phyloP scores from a whole-genome alignment of 2,113 vertebrate species.

The Macquaria ambigua region DNA sequence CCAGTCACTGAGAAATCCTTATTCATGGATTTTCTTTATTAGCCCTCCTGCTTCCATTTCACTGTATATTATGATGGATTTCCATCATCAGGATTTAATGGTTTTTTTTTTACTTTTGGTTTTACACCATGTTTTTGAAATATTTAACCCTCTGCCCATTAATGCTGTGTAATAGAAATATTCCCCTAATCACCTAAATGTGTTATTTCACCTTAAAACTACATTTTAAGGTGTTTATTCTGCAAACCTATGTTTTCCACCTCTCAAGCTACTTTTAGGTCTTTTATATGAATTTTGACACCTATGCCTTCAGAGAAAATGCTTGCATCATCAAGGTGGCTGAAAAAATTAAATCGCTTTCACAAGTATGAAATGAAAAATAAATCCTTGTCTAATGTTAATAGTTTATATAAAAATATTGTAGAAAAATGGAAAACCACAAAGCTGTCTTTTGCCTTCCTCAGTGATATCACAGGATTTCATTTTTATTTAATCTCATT shows the following conservation, averaged over 20 bases:
- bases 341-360: neutral
- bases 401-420: neutral
- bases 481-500: too few relatives aligned
- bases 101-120: neutral
- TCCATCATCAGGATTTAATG: conserved; percentile 27
- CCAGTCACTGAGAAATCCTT: conserved; percentile 24
- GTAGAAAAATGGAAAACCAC: neutral
- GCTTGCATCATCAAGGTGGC: neutral
- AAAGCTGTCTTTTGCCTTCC: neutral
- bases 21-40: conserved; percentile 56
- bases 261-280: neutral
- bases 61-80: conserved; percentile 19
- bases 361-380: neutral
- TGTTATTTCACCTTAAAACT: neutral
- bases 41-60: conserved; percentile 14
- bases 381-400: neutral
- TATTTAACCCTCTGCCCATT: neutral
- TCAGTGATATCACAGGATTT: neutral
- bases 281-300: neutral
- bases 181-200: neutral
- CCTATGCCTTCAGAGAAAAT: neutral
- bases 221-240: neutral
- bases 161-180: neutral
- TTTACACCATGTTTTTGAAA: conserved; percentile 5
- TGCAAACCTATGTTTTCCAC: neutral